phyloP scores from a whole-genome alignment of 2,113 vertebrate species.

The Myiagra hebetior region DNA sequence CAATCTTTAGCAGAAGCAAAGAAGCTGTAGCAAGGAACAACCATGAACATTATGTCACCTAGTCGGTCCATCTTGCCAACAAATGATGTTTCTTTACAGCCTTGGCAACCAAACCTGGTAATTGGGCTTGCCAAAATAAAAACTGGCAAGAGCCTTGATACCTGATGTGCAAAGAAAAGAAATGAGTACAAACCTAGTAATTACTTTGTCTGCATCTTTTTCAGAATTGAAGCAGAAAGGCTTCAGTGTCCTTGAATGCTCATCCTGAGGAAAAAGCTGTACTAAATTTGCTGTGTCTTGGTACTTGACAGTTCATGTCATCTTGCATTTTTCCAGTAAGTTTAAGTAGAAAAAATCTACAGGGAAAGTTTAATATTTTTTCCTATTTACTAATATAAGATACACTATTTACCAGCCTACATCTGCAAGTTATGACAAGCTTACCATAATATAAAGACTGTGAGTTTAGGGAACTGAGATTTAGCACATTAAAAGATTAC shows the following conservation, averaged over 20 bases:
- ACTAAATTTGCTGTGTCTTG: not conserved
- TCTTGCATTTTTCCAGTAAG: not conserved
- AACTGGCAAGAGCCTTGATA: conserved; percentile 14
- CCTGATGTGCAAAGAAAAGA: conserved; percentile 27
- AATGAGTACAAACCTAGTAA: not conserved
- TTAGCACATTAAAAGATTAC: conserved; percentile 9
- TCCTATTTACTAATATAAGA: not conserved
- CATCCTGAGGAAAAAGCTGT: not conserved
- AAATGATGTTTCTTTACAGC: conserved; percentile 28
- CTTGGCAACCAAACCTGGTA: conserved; percentile 26
- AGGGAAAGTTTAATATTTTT: not conserved
- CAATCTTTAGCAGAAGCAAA: not conserved
- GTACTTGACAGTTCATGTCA: not conserved
- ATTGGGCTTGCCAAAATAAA: conserved; percentile 21
- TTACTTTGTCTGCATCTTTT: conserved; percentile 26
- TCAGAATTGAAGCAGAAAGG: not conserved
- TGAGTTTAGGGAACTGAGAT: not conserved
- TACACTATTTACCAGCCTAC: conserved; percentile 1
- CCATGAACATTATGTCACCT: conserved; percentile 26
- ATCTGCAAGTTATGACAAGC: conserved; percentile 15
- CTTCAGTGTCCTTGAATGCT: not conserved
- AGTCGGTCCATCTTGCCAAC: conserved; percentile 14
- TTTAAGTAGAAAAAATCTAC: not conserved
- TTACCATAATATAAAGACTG: not conserved
- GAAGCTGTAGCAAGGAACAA: not conserved